Conservation (phyloP, 2,888 invertebrate species). For the Xylophagus ater region DNA sequence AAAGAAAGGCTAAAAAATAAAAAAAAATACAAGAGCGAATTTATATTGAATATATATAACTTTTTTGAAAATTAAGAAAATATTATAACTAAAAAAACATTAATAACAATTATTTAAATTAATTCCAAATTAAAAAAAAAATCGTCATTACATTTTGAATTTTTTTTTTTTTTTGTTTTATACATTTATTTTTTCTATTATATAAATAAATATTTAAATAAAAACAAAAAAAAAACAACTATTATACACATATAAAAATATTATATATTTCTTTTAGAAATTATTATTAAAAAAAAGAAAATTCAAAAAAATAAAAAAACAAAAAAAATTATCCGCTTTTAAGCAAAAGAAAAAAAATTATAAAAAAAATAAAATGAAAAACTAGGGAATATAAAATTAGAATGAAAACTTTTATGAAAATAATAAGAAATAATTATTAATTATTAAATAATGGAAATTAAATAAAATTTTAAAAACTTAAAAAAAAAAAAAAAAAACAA, state of each 20-base stretch:
- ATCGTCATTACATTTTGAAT: constrained; percentile 9
- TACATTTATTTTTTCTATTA: constrained; percentile 1
- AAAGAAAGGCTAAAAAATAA: constrained; percentile 18
- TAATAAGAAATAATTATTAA: too few relatives aligned
- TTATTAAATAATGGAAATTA: too few relatives aligned
- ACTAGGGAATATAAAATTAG: constrained; percentile 14
- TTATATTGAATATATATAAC: too few relatives aligned
- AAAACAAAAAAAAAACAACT: constrained; percentile 4
- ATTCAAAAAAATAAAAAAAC: constrained; percentile 4
- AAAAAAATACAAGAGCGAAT: too few relatives aligned
- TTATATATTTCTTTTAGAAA: constrained; percentile 14
- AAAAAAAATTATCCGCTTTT: constrained; percentile 21
- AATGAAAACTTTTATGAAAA: constrained; percentile 11
- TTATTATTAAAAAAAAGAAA: constrained; percentile 12
- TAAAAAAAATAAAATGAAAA: constrained; percentile 7
- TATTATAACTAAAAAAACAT: constrained; percentile 17
- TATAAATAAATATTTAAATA: constrained; percentile 15
- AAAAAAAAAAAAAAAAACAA: constrained; percentile 4
- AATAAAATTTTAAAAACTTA: constrained; percentile 3
- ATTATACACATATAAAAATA: constrained; percentile 14
- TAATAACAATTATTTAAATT: constrained; percentile 13
- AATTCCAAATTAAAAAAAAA: constrained; percentile 3
- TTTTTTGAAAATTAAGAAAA: too few relatives aligned
- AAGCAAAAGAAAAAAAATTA: constrained; percentile 17
- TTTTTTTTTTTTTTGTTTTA: constrained; percentile 5